A percentile compares a stretch with the other conserved stretches of the same genome.
These are phyloP conservation scores for Onychostruthus taczanowskii DNA, from an alignment of 2,113 vertebrate genomes.

Conservation along the genomic window DNA sequence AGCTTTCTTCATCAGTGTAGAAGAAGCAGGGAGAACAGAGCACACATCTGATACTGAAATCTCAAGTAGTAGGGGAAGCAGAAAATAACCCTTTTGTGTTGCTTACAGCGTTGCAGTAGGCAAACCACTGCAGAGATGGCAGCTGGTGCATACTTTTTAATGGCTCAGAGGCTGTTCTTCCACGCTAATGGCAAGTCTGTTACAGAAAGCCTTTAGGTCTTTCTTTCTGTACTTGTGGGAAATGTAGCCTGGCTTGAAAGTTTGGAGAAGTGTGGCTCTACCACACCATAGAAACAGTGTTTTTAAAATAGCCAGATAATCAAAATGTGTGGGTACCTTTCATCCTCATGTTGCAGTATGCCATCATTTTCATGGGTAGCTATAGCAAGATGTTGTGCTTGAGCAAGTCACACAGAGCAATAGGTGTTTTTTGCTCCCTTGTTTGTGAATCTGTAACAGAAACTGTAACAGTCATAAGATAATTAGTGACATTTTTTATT, in stretches of 20 bases:
- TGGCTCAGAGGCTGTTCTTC: not conserved
- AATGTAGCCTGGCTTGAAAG: not conserved
- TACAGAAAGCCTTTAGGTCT: not conserved
- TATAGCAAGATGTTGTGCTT: not conserved
- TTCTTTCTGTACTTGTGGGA: fast-evolving
- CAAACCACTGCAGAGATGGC: not conserved
- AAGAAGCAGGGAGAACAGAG: not conserved
- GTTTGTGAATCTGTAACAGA: not conserved
- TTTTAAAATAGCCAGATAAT: not conserved
- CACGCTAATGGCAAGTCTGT: not conserved
- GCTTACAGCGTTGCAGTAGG: not conserved
- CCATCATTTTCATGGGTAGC: not conserved
- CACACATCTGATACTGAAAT: not conserved
- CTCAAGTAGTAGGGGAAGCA: not conserved
- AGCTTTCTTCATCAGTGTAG: not conserved
- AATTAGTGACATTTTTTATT: not conserved
- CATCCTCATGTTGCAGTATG: not conserved
- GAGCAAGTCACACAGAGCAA: not conserved
- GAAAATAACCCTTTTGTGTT: not conserved
- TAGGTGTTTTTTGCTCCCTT: not conserved
- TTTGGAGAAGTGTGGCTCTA: fast-evolving
- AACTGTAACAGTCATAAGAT: not conserved
- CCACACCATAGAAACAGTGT: fast-evolving
- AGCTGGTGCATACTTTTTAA: not conserved
- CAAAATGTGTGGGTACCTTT: not conserved